These are phyloP conservation scores for Cotesia typhae DNA, from an alignment of 1,140 invertebrate genomes.

Conservation along the genomic window DNA sequence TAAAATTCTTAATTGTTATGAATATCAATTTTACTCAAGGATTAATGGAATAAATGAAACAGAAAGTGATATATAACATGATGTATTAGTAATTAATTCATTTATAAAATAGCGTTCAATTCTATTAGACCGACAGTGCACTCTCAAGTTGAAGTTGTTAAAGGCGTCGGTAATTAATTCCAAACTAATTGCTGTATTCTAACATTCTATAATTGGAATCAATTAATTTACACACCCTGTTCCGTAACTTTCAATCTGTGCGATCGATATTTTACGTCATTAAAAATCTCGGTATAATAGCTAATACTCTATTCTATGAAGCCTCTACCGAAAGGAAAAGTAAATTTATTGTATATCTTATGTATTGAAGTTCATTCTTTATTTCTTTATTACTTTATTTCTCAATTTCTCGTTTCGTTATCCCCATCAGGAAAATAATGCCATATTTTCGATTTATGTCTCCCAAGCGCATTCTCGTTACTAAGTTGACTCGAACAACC, in stretches of 20 bases:
- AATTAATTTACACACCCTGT: slow-evolving; percentile 52
- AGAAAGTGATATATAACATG: no score
- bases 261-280: slow-evolving; percentile 27
- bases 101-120: slow-evolving; percentile 11
- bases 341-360: background rate
- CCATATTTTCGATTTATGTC: slow-evolving; percentile 12
- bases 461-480: background rate
- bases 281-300: background rate
- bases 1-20: no score
- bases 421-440: background rate
- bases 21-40: no score
- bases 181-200: slow-evolving; percentile 55
- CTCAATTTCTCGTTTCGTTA: slow-evolving; percentile 2
- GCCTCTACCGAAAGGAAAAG: background rate
- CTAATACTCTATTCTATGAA: background rate
- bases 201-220: slow-evolving; percentile 53
- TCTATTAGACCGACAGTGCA: background rate
- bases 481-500: background rate
- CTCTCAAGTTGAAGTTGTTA: background rate
- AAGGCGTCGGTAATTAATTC: slow-evolving; percentile 52
- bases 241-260: slow-evolving; percentile 36
- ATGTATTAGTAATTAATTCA: background rate
- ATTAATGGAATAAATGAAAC: no score
- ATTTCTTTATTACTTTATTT: no score
- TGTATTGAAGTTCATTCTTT: background rate